Conservation (phyloP, 35 echinoderm and acorn worm species). For the Patiria miniata region DNA sequence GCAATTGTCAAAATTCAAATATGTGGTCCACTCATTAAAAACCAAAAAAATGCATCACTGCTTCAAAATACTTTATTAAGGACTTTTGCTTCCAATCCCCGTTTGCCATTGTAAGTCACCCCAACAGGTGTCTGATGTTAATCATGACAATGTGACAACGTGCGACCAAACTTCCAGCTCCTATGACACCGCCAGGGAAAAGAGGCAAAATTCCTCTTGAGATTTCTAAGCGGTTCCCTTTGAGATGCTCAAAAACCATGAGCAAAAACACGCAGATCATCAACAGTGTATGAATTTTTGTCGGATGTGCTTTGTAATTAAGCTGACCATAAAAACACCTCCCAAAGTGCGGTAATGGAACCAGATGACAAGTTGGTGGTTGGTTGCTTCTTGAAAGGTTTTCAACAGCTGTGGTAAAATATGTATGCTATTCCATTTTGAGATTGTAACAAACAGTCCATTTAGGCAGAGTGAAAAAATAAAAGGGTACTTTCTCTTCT, state of each 20-base stretch:
- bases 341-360: neutral
- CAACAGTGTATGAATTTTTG: neutral
- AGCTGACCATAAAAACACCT: neutral
- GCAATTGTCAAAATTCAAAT: too few relatives aligned
- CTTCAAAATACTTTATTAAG: too few relatives aligned
- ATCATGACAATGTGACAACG: neutral
- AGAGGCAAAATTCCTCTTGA: neutral
- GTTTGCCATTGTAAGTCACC: neutral
- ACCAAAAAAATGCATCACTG: too few relatives aligned
- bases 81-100: too few relatives aligned
- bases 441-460: too few relatives aligned
- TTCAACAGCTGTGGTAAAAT: neutral
- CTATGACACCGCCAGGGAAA: neutral
- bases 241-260: constrained; percentile 1
- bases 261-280: neutral
- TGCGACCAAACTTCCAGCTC: neutral
- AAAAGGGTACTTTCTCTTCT: too few relatives aligned
- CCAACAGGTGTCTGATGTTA: constrained; percentile 13
- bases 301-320: neutral
- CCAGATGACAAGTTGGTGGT: constrained; percentile 12
- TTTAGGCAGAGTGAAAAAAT: too few relatives aligned
- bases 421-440: too few relatives aligned
- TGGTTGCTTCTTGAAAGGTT: neutral
- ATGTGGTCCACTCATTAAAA: too few relatives aligned
- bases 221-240: neutral